Evolutionary conservation across 2,797 vertebrate genomes (phyloP).

Genomic region (Eutrigla gurnardus): DNA sequence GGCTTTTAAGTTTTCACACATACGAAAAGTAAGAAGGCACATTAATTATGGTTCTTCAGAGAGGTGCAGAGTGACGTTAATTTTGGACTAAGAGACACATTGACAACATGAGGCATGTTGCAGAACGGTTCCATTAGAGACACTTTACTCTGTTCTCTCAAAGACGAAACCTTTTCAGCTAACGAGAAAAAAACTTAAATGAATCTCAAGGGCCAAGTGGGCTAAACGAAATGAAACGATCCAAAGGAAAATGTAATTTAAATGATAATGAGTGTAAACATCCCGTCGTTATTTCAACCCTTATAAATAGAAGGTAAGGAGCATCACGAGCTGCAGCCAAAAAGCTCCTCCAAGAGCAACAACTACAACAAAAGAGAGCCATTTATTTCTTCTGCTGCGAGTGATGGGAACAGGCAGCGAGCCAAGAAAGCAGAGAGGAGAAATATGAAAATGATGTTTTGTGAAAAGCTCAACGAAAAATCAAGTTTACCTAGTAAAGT

Average conservation of each 20-base stretch:
- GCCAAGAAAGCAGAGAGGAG: neutral
- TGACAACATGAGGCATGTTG: too few relatives aligned
- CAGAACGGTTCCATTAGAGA: neutral
- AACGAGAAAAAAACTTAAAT: neutral
- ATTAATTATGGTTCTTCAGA: too few relatives aligned
- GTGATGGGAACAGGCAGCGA: conserved; percentile 17
- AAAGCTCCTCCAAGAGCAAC: neutral
- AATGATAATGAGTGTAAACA: conserved; percentile 22
- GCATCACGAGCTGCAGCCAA: neutral
- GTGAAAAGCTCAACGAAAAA: neutral
- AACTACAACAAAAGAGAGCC: neutral
- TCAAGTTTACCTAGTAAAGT: neutral
- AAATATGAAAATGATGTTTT: neutral
- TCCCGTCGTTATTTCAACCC: neutral
- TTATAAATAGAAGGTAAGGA: neutral
- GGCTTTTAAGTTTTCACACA: too few relatives aligned
- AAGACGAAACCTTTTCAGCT: neutral
- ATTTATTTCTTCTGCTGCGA: neutral
- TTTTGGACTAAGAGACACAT: too few relatives aligned
- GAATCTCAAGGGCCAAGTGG: conserved; percentile 3
- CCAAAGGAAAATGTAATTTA: conserved; percentile 4
- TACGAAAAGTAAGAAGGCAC: too few relatives aligned
- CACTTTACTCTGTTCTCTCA: neutral
- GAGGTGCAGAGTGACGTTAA: too few relatives aligned
- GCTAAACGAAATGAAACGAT: conserved; percentile 9